Conservation (phyloP, 1,140 invertebrate species). For the Anastatus disparis region DNA sequence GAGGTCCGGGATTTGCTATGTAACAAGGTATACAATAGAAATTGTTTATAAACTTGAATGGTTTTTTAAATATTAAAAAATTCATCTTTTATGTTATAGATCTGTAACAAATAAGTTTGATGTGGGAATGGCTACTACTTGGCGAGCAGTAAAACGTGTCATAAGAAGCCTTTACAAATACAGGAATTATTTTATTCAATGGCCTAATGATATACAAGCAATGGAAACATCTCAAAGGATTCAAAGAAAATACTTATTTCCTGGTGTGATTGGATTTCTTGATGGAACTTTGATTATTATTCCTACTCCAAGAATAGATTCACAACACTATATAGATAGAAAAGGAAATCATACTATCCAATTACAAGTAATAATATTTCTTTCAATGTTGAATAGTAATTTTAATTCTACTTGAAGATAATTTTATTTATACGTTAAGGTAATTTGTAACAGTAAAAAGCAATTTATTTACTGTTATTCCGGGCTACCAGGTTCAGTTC, state of each 20-base stretch:
- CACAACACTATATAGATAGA: slow-evolving; percentile 41
- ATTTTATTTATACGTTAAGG: background rate
- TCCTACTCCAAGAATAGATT: slow-evolving; percentile 38
- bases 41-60: background rate
- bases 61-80: background rate
- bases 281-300: slow-evolving; percentile 46
- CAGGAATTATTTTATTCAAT: slow-evolving; percentile 12
- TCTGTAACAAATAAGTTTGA: background rate
- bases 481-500: slow-evolving; percentile 48
- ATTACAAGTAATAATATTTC: slow-evolving; percentile 18
- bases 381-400: background rate
- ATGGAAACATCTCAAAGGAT: background rate
- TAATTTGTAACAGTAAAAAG: slow-evolving; percentile 28
- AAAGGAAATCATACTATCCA: slow-evolving; percentile 42
- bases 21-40: slow-evolving; percentile 17
- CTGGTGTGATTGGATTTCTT: slow-evolving; percentile 41
- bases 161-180: background rate
- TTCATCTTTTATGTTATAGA: background rate
- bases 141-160: background rate
- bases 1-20: slow-evolving; percentile 29
- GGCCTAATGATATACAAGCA: background rate
- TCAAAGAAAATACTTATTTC: slow-evolving; percentile 32
- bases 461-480: slow-evolving; percentile 29
- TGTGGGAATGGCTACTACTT: background rate
- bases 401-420: background rate